Evolutionary conservation across 2,113 vertebrate genomes (phyloP), one percentile per base, ranked within the genome.

Genomic region (Mustela lutreola): DNA sequence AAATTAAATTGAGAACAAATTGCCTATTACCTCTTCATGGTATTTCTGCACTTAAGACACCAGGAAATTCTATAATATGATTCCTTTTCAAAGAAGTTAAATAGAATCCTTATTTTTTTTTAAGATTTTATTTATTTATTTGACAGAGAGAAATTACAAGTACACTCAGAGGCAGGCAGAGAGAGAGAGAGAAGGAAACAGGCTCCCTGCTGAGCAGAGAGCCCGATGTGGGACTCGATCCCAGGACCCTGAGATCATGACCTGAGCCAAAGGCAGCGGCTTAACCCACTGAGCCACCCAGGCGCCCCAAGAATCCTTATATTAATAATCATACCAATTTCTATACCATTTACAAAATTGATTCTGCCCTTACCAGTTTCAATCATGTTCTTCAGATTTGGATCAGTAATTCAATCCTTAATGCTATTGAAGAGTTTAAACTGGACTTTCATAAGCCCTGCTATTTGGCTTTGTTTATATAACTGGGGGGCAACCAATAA

Each of bases 331-430:
- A 84, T 97, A 98, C 96, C 65, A 97, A 97, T 98, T 96, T 98
- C 97, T 96, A 63, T 97, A 94, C 76, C 95, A 98, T 93, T 97
- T 98, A 89, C 96, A 98, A 98, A 98, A 98, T 95, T 96, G 82
- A 80, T 98, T 97, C 53, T 98, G 96, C 98, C 95, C 97, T 97
- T 97, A 92, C 97, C 84, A 96, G 81, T 39, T 19, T 97, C 58
- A 95, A 97, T 62, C 48, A 79, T 97, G 94, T 97, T 96, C 96
- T 97, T 97, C 95, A 92, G 97, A 98, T 98, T 97, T 89, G 96
- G 95, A 97, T 98, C 97, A 95, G 97, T 98, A 98, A 98, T 98
- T 98, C 65, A 98, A 96, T 97, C 97, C 76, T 92, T 98, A 96
- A 96, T 2, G 3, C 71, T 95, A 4, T n/a, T 85, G 82, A 97